These are phyloP conservation scores for Rhopalosiphum padi DNA, from an alignment of 1,140 invertebrate species.

Conservation along the genomic window DNA sequence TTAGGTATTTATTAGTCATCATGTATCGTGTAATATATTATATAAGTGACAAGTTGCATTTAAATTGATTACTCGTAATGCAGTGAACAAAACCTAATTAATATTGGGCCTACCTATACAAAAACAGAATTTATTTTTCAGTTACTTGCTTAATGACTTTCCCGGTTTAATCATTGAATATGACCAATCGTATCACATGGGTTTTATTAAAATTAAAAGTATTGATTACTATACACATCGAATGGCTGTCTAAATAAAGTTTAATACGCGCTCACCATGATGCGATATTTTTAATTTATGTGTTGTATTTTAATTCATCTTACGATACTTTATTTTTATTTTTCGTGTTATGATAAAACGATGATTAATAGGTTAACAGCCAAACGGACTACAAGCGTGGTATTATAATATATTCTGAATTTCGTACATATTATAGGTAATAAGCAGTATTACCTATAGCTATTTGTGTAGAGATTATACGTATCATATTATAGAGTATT, in stretches of 20 bases:
- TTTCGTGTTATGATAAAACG: neutral
- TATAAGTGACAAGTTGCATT: conserved; percentile 1
- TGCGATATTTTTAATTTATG: conserved; percentile 1
- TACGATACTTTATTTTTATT: neutral
- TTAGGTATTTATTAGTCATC: conserved; percentile 17
- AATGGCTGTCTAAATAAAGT: neutral
- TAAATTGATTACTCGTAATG: neutral
- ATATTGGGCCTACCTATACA: neutral
- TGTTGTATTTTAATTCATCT: neutral
- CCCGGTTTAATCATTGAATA: neutral
- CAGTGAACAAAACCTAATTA: neutral
- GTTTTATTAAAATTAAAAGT: neutral
- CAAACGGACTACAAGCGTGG: neutral
- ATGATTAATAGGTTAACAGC: neutral
- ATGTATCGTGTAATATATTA: neutral
- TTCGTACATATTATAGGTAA: neutral
- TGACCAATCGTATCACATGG: neutral
- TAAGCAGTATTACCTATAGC: neutral
- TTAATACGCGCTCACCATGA: neutral
- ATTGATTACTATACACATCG: neutral
- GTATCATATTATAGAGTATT: neutral
- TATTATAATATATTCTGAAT: neutral
- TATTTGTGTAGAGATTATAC: neutral
- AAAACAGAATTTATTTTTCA: neutral
- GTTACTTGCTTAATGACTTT: neutral